phyloP scores from a whole-genome alignment of 2,113 vertebrate genomes.

The Vimba vimba region DNA sequence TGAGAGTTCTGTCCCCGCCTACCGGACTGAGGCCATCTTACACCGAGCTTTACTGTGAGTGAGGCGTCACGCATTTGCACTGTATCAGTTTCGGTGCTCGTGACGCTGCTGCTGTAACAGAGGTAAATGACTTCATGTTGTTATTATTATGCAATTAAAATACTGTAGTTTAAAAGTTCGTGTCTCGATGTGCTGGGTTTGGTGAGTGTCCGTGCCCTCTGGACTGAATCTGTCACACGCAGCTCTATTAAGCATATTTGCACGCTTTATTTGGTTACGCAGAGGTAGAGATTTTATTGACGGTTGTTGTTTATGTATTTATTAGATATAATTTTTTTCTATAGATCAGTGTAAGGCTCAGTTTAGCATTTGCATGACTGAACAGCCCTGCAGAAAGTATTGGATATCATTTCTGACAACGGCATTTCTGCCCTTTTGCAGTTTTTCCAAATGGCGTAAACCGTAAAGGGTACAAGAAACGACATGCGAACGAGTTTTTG shows the following conservation, averaged over 20 bases:
- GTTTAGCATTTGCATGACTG: neutral
- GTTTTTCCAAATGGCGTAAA: neutral
- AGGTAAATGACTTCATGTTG: neutral
- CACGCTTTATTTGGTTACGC: neutral
- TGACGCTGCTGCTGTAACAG: neutral
- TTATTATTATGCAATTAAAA: neutral
- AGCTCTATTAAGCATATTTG: neutral
- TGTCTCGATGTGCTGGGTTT: neutral
- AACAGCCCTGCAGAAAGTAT: neutral
- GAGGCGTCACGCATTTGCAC: neutral
- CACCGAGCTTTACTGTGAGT: neutral
- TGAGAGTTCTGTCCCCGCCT: neutral
- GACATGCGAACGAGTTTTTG: neutral
- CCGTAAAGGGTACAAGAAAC: neutral
- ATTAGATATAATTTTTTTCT: neutral
- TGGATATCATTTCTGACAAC: neutral
- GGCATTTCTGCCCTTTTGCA: neutral
- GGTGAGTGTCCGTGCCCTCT: neutral
- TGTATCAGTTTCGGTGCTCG: neutral
- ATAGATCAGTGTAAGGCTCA: neutral
- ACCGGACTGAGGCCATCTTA: constrained; percentile 30
- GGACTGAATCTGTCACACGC: neutral
- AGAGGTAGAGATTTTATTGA: neutral
- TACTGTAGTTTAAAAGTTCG: neutral
- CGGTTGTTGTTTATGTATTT: neutral